Conservation (phyloP, 2,797 vertebrate species). For the Mionectes olivaceus region DNA sequence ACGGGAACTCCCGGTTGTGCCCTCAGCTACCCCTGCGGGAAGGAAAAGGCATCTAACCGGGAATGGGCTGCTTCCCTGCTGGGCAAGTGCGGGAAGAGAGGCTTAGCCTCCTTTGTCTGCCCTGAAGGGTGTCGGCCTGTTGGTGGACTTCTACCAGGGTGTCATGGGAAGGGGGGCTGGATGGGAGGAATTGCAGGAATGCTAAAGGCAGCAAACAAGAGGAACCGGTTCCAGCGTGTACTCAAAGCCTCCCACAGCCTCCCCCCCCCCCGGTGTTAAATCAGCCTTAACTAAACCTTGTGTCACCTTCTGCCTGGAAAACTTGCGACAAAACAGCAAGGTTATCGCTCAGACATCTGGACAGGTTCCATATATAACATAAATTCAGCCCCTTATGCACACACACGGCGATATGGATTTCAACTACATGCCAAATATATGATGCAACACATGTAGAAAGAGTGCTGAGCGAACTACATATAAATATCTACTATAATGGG, state of each 20-base stretch:
- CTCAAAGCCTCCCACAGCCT: not conserved
- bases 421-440: not conserved
- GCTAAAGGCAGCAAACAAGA: not conserved
- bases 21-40: not conserved
- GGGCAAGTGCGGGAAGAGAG: not conserved
- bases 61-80: not conserved
- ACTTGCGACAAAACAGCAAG: not conserved
- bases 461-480: not conserved
- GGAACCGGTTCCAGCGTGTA: not conserved
- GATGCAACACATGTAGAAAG: fast-evolving
- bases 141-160: not conserved
- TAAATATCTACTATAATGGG: not conserved
- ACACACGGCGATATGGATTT: not conserved
- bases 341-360: not conserved
- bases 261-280: not conserved
- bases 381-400: not conserved
- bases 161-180: not conserved
- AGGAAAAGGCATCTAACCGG: not conserved
- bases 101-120: not conserved
- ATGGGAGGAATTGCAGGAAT: constrained; percentile 4
- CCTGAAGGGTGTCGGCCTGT: not conserved
- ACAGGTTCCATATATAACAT: not conserved
- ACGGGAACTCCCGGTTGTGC: not conserved
- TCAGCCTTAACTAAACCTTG: not conserved
- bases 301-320: not conserved